Evolutionary conservation across 92 coral and sea anemone genomes (phyloP).

Genomic region (Micromussa lordhowensis): DNA sequence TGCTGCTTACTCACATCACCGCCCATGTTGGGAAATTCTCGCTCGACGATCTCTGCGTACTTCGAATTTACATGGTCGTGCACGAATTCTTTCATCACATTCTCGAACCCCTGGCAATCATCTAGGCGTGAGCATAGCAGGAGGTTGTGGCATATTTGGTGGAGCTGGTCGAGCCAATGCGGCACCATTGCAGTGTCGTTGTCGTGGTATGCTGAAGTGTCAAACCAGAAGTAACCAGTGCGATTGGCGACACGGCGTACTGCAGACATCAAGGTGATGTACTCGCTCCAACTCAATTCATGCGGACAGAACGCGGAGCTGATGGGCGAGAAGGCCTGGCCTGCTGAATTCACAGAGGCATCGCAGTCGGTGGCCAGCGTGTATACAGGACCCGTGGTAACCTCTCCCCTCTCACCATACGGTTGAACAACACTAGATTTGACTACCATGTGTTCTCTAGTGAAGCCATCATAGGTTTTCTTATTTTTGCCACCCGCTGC

Average conservation of each 20-base stretch:
- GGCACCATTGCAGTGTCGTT: constrained; percentile 31
- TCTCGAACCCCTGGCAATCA: constrained; percentile 47
- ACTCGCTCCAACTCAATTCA: constrained; percentile 61
- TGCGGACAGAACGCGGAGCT: constrained; percentile 65
- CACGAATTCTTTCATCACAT: constrained; percentile 30
- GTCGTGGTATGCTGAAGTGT: constrained; percentile 39
- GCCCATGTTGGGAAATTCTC: constrained; percentile 54
- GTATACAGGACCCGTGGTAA: constrained; percentile 5
- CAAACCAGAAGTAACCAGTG: constrained; percentile 61
- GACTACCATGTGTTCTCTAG: constrained; percentile 48
- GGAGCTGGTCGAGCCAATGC: constrained; percentile 53
- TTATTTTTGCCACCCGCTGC: constrained; percentile 7
- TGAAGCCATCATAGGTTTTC: constrained; percentile 58
- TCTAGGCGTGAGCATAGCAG: constrained; percentile 46
- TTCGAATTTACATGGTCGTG: constrained; percentile 45
- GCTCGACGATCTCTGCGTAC: constrained; percentile 31
- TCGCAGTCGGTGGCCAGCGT: constrained; percentile 67
- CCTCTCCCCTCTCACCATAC: constrained; percentile 40
- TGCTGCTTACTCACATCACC: constrained; percentile 30
- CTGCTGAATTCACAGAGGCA: constrained; percentile 55
- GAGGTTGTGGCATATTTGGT: constrained; percentile 37
- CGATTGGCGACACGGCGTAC: constrained; percentile 53
- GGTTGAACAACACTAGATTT: constrained; percentile 40
- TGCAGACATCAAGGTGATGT: constrained; percentile 49
- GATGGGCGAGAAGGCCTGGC: constrained; percentile 59